Conservation (phyloP, 2,888 invertebrate genomes). For the Orthosia incerta region DNA sequence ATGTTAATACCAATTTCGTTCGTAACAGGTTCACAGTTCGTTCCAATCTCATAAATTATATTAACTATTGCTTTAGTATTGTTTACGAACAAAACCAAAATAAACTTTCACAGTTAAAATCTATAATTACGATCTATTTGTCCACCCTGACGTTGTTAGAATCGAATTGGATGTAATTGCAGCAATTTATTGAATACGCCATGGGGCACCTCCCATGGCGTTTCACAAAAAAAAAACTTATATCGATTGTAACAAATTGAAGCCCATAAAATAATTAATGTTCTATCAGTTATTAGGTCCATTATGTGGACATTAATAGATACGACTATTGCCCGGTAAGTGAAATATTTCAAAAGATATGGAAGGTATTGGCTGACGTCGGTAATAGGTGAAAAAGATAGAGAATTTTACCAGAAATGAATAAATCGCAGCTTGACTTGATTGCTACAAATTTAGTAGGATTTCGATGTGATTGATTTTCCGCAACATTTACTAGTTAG, state of each 20-base stretch:
- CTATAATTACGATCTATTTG: slow-evolving; percentile 36
- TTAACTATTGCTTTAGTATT: slow-evolving; percentile 2
- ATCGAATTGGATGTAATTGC: slow-evolving; percentile 26
- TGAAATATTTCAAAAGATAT: background rate
- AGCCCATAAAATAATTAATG: background rate
- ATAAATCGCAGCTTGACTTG: background rate
- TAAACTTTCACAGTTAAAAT: slow-evolving; percentile 18
- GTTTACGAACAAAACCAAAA: slow-evolving; percentile 5
- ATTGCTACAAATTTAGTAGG: too few species aligned
- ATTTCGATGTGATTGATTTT: too few species aligned
- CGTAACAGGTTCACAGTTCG: background rate
- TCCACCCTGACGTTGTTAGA: slow-evolving; percentile 10
- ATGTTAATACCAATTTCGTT: background rate
- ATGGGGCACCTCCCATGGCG: too few species aligned
- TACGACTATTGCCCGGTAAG: background rate
- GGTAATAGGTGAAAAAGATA: background rate
- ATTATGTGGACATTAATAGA: background rate
- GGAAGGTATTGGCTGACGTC: background rate
- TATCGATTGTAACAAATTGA: slow-evolving; percentile 11
- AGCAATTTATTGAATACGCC: slow-evolving; percentile 24
- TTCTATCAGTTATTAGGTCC: background rate
- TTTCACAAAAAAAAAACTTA: background rate
- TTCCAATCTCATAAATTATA: slow-evolving; percentile 22
- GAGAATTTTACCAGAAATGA: background rate
- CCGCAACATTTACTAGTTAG: too few species aligned